phyloP scores from a whole-genome alignment of 2,797 vertebrate genomes.

The Myiotriccus ornatus region DNA sequence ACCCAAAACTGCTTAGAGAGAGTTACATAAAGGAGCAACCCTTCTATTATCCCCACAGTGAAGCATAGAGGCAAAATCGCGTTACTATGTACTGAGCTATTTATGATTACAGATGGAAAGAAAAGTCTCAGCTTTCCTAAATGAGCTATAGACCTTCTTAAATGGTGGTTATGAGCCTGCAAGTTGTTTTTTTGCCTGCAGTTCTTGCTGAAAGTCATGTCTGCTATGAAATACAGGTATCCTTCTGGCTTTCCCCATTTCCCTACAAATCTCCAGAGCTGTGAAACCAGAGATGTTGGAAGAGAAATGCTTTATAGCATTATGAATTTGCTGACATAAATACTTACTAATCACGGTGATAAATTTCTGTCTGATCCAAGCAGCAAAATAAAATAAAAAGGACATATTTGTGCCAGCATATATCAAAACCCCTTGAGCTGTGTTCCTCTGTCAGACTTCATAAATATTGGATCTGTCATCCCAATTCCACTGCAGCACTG shows the following conservation, averaged over 20 bases:
- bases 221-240: neutral
- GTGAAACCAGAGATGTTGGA: neutral
- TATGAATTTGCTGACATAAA: conserved; percentile 60
- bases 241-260: neutral
- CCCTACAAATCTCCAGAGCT: conserved; percentile 9
- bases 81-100: neutral
- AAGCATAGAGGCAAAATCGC: neutral
- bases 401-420: conserved; percentile 8
- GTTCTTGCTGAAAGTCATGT: neutral
- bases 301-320: conserved; percentile 46
- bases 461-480: conserved; percentile 45
- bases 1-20: neutral
- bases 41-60: neutral
- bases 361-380: conserved; percentile 53
- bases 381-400: conserved; percentile 55
- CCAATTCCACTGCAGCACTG: neutral
- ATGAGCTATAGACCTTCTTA: neutral
- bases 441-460: conserved; percentile 15
- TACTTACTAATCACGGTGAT: conserved; percentile 64
- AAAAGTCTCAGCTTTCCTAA: neutral
- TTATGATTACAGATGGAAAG: neutral
- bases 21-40: neutral
- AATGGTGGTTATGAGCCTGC: neutral
- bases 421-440: conserved; percentile 18
- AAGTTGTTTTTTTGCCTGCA: neutral